Conservation (phyloP, 2,113 vertebrate genomes). For the Vireo altiloquus region DNA sequence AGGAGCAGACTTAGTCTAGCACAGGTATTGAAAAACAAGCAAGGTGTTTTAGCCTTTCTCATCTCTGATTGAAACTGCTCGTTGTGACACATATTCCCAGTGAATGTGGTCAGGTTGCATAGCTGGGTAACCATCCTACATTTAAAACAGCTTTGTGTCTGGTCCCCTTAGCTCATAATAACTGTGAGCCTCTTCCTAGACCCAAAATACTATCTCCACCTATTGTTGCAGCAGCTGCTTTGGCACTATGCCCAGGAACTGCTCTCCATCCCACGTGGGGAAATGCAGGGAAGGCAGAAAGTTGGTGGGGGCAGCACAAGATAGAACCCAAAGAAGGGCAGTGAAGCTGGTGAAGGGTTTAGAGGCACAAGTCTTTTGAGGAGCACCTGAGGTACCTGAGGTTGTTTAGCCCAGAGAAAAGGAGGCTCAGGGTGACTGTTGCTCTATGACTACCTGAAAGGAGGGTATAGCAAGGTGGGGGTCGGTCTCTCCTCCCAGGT, state of each 20-base stretch:
- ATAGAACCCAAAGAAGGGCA: background rate
- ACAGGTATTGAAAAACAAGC: background rate
- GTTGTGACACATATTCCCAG: background rate
- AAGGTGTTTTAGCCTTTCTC: background rate
- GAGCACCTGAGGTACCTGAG: background rate
- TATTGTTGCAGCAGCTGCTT: background rate
- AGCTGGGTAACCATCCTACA: background rate
- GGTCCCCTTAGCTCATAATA: background rate
- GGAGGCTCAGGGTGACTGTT: background rate
- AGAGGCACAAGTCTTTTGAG: background rate
- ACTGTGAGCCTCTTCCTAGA: background rate
- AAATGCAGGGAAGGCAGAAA: background rate
- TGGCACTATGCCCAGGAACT: background rate
- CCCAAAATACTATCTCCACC: background rate
- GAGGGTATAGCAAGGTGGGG: too few relatives aligned
- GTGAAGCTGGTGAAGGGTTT: background rate
- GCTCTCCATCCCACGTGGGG: background rate
- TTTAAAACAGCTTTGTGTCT: background rate
- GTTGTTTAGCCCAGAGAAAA: background rate
- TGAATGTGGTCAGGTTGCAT: background rate
- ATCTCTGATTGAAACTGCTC: background rate
- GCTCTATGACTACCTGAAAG: background rate
- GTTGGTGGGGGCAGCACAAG: background rate
- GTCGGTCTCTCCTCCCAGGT: rapidly evolving
- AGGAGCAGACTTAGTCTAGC: background rate